Conservation (phyloP, 2,797 vertebrate species). For the Gymnodraco acuticeps region DNA sequence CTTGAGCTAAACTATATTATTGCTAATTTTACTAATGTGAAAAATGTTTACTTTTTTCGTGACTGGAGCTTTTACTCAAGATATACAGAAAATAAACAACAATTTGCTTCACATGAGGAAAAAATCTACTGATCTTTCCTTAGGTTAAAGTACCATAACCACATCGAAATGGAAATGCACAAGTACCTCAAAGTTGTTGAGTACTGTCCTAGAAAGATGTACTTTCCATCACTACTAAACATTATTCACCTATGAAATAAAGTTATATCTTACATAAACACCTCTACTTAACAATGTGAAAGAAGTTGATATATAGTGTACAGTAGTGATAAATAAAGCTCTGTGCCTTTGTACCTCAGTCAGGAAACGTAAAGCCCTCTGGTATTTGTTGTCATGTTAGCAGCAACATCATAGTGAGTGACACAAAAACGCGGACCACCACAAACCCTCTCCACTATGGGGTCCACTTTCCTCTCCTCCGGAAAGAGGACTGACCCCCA, state of each 20-base stretch:
- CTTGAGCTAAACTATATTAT: not conserved
- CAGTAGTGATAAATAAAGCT: slow-evolving; percentile 1
- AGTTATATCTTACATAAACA: not conserved
- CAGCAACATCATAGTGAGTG: slow-evolving; percentile 85
- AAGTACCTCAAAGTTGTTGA: not conserved
- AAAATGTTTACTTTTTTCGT: not conserved
- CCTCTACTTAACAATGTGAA: slow-evolving; percentile 6
- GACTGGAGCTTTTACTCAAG: not conserved
- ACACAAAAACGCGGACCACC: slow-evolving; percentile 88
- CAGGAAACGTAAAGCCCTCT: slow-evolving; percentile 38
- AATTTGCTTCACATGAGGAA: not conserved
- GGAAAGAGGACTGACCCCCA: slow-evolving; percentile 84
- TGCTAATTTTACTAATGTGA: not conserved
- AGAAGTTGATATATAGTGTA: not conserved
- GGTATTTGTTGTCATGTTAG: slow-evolving; percentile 65
- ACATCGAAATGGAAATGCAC: not conserved
- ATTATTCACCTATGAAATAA: not conserved
- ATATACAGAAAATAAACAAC: not conserved
- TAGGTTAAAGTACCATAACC: not conserved
- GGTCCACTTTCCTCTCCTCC: slow-evolving; percentile 87
- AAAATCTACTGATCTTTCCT: not conserved
- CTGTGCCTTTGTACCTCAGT: slow-evolving; percentile 14
- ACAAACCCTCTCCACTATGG: slow-evolving; percentile 82
- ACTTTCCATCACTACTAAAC: not conserved
- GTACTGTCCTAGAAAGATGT: not conserved